A percentile compares a stretch with the other conserved stretches of the same genome.
phyloP scores from a whole-genome alignment of 2,797 vertebrate species.

The Bryconaethiops microstoma region DNA sequence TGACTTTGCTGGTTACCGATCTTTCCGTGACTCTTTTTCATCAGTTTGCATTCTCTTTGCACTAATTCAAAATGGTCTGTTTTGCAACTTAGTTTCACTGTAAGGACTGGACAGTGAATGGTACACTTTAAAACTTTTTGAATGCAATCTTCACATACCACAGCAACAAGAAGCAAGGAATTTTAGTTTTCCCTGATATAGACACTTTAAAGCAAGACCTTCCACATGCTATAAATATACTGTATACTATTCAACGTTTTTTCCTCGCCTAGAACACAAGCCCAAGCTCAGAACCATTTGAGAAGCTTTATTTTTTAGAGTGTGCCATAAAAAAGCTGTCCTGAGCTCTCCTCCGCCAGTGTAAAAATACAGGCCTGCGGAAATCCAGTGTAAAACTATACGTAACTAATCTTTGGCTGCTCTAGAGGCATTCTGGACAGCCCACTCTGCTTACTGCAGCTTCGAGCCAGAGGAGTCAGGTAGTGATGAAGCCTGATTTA shows the following conservation, averaged over 20 bases:
- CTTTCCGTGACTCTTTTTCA: too few relatives aligned
- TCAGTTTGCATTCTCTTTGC: too few relatives aligned
- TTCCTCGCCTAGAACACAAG: not conserved
- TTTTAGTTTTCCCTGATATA: not conserved
- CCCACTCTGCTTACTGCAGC: slow-evolving; percentile 46
- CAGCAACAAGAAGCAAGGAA: too few relatives aligned
- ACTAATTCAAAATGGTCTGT: too few relatives aligned
- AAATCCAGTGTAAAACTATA: slow-evolving; percentile 61
- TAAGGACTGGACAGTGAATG: too few relatives aligned
- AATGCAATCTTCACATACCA: too few relatives aligned
- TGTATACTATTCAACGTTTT: not conserved
- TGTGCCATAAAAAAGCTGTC: slow-evolving; percentile 5
- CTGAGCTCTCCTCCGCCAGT: slow-evolving; percentile 34
- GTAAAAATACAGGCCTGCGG: slow-evolving; percentile 52
- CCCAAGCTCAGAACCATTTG: not conserved
- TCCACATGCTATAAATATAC: not conserved
- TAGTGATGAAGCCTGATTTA: slow-evolving; percentile 51
- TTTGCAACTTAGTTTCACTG: too few relatives aligned
- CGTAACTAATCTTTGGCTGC: slow-evolving; percentile 55
- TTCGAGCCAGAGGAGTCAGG: slow-evolving; percentile 51
- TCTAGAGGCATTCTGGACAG: slow-evolving; percentile 35
- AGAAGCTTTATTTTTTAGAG: not conserved
- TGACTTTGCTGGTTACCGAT: too few relatives aligned
- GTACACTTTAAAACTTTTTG: too few relatives aligned
- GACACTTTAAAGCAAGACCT: not conserved